Base-by-base conservation (phyloP, 2,888 invertebrate species). In the Exocentrus adspersus region DNA sequence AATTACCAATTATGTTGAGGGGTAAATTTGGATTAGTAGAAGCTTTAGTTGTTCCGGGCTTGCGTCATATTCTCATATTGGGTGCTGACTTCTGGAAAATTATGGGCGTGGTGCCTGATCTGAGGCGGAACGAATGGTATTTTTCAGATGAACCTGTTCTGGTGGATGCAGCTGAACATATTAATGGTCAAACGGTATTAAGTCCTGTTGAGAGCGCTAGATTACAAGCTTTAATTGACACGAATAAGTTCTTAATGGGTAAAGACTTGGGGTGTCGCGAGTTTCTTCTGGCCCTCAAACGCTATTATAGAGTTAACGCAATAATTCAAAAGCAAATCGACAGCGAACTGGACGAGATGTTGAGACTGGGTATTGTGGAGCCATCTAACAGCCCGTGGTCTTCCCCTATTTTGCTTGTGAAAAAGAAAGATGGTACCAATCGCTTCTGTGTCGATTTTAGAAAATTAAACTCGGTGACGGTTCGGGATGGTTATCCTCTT, bases 251-350 rank as follows among this genome's bases (percentile, higher is more conserved):
- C 2, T 30, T 57, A n/a, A 57, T 57, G 46, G 57, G 57, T 1
- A 16, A 43, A 2, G 17, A 24, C 14, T 58, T 58, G 48, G 48
- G 58, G 14, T 58, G 58, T 30, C 48, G 28, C 52, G 9, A 9
- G 16, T 2, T 17, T 17, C 14, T 16, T 43, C 3, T 16, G 16
- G 1, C 42, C n/a, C n/a, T n/a, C n/a, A n/a, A 43, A 4, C 3
- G 16, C 2, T 43, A 17, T 17, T 43, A 16, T 9, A 7, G 16
- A 17, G 42, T 43, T 43, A 16, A 14, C 2, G 16, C 42, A 9
- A n/a, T 17, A 6, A 43, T 43, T 9, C 16, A 43, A 9, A 12
- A 14, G n/a, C 32, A 32, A n/a, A 32, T 32, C n/a, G n/a, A 32
- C 32, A 32, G 9, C 32, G 32, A 32, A 32, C 5, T 20, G 10